Base-by-base conservation (phyloP, 2,113 vertebrate species). In the Terrapene triunguis region DNA sequence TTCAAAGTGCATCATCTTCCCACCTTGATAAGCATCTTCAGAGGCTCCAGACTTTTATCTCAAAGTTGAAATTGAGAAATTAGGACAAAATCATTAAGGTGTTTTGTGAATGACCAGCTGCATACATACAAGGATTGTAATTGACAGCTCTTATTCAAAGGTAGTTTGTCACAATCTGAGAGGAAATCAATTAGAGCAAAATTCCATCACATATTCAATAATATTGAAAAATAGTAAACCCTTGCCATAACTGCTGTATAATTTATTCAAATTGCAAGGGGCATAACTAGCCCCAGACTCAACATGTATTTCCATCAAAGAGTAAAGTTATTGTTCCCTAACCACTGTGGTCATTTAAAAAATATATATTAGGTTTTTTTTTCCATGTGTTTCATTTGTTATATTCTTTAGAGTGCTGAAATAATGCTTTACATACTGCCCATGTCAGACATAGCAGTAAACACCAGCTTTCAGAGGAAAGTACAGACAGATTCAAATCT, bases 21-120 rank as follows among this genome's bases (percentile, higher is more conserved):
- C 82, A 5, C 38, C 29, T 82, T 76, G 47, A 4, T 13, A 83
- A 4, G 10, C 5, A 2, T 78, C 51, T 88, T 95, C 38, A 90
- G 35, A 82, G 65, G 85, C 2, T 93, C 13, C 21, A 86, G 17
- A 42, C 6, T 90, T 91, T 87, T 57, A 44, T 0, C 0, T 2
- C 92, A 57, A 65, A 86, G 55, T 21, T 84, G 14, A 25, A 25
- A 25, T 38, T 53, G 62, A 84, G 16, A 32, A 89, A 84, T 92
- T 94, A 90, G 84, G 88, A 81, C 84, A 86, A 94, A 93, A 89
- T 91, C 83, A 86, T 65, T 95, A 50, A 82, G 87, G 11, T 62
- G 82, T 57, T 90, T 88, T 91, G 62, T 90, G 94, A 96, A 95
- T 89, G 88, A 53, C 48, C 92, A 53, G 92, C 90, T 95, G 44